These are phyloP conservation scores for Dynastes hyllus DNA, from an alignment of 2,888 invertebrate species.

Conservation along the genomic window DNA sequence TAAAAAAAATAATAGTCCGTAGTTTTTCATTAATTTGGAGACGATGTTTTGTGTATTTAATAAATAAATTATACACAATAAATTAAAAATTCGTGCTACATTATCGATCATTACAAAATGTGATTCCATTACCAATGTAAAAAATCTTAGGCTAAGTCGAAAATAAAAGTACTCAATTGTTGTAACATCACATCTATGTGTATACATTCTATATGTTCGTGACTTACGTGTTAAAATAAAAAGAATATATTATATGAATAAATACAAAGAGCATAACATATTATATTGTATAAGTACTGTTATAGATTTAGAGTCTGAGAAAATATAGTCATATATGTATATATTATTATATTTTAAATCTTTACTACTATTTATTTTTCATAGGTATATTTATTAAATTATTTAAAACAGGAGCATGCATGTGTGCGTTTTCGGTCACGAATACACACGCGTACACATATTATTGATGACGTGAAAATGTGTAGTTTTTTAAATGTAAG, in stretches of 20 bases:
- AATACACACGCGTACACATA: constrained; percentile 6
- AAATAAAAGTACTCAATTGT: constrained; percentile 55
- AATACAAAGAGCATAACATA: constrained; percentile 38
- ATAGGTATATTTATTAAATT: constrained; percentile 54
- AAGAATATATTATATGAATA: constrained; percentile 47
- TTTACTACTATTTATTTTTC: constrained; percentile 56
- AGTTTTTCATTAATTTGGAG: neutral
- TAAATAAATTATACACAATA: neutral
- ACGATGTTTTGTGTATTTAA: constrained; percentile 1
- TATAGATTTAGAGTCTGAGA: constrained; percentile 62
- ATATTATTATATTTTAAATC: constrained; percentile 57
- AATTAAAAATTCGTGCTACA: constrained; percentile 41
- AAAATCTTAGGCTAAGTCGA: constrained; percentile 48
- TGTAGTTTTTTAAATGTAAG: constrained; percentile 54
- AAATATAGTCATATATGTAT: constrained; percentile 60
- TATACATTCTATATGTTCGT: constrained; percentile 60
- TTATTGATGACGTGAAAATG: constrained; percentile 39
- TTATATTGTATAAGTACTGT: constrained; percentile 62
- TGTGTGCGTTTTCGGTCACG: neutral
- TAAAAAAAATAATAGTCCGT: no score
- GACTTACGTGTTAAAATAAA: constrained; percentile 56
- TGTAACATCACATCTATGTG: constrained; percentile 55
- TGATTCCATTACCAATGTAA: constrained; percentile 61
- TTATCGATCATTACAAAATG: constrained; percentile 56
- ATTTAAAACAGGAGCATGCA: constrained; percentile 47